A percentile compares a stretch with the other conserved stretches of the same genome.
Conservation (phyloP, 2,888 invertebrate species). For the Brachynemurus nebulosus region DNA sequence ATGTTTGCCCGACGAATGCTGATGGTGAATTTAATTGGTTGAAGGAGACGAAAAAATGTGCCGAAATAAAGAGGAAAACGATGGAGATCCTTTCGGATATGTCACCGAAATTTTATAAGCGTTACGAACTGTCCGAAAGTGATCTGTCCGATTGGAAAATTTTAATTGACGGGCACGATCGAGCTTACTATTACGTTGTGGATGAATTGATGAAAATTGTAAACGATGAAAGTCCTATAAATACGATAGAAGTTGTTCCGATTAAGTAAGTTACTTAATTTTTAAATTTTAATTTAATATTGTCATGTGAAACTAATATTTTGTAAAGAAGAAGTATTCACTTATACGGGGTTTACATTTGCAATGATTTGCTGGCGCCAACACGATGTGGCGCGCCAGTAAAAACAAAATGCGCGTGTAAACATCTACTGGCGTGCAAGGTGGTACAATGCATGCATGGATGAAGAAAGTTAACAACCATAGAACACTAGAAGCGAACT, state of each 20-base stretch:
- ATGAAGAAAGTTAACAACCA: too few species aligned
- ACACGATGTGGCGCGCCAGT: too few species aligned
- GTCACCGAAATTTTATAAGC: slow-evolving; percentile 33
- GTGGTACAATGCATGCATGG: too few species aligned
- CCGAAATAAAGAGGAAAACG: slow-evolving; percentile 25
- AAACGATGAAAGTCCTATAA: slow-evolving; percentile 22
- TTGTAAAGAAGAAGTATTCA: too few species aligned
- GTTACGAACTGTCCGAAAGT: slow-evolving; percentile 32
- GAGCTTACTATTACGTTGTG: slow-evolving; percentile 33
- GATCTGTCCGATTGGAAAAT: slow-evolving; percentile 32
- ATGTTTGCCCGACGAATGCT: slow-evolving; percentile 23
- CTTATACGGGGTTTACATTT: too few species aligned
- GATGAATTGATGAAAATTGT: slow-evolving; percentile 30
- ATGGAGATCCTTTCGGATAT: slow-evolving; percentile 29
- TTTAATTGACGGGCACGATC: slow-evolving; percentile 29
- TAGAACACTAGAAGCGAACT: too few species aligned
- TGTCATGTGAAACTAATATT: too few species aligned
- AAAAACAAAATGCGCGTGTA: too few species aligned
- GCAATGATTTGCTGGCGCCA: too few species aligned
- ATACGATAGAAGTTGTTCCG: slow-evolving; percentile 26
- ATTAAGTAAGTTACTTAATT: slow-evolving; percentile 27
- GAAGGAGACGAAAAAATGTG: slow-evolving; percentile 28
- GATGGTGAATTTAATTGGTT: slow-evolving; percentile 27
- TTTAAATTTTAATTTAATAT: too few species aligned
- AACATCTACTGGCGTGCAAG: too few species aligned